A percentile compares a stretch with the other conserved stretches of the same genome.
Evolutionary conservation across 2,888 invertebrate genomes (phyloP).

Genomic region (Nesidiocoris tenuis): DNA sequence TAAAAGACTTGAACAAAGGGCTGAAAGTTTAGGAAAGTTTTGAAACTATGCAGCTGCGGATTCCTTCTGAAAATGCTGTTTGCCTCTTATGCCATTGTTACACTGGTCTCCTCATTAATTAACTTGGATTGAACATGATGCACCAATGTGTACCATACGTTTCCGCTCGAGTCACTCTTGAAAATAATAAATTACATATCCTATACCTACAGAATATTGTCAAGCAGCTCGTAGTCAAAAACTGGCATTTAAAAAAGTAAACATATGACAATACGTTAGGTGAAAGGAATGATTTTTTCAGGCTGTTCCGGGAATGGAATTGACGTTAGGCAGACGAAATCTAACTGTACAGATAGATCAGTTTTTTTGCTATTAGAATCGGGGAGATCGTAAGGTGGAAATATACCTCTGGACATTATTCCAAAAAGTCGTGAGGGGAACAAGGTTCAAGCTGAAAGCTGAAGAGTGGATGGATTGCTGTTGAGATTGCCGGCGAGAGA

Average conservation of each 20-base stretch:
- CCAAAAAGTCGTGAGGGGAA: constrained; percentile 25
- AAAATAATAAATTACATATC: background rate
- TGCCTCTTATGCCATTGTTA: too few species aligned
- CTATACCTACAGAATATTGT: constrained; percentile 36
- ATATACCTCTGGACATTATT: constrained; percentile 25
- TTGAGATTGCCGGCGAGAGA: constrained; percentile 15
- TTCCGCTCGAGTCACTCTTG: background rate
- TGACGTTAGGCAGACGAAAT: background rate
- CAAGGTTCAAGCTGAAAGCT: constrained; percentile 27
- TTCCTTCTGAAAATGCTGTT: too few species aligned
- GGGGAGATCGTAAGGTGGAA: constrained; percentile 34
- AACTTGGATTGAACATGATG: too few species aligned
- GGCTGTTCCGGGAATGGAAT: background rate
- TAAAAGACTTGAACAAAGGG: too few species aligned
- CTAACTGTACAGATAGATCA: background rate
- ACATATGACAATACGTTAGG: too few species aligned
- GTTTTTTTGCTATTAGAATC: constrained; percentile 14
- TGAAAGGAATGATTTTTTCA: background rate
- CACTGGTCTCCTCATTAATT: too few species aligned
- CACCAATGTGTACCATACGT: too few species aligned
- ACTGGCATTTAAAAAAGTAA: too few species aligned
- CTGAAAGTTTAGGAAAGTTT: too few species aligned
- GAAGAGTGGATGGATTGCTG: constrained; percentile 23
- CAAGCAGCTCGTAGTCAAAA: constrained; percentile 12
- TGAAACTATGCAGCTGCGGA: too few species aligned